Evolutionary conservation across 2,113 vertebrate genomes (phyloP).

Genomic region (Puma concolor): DNA sequence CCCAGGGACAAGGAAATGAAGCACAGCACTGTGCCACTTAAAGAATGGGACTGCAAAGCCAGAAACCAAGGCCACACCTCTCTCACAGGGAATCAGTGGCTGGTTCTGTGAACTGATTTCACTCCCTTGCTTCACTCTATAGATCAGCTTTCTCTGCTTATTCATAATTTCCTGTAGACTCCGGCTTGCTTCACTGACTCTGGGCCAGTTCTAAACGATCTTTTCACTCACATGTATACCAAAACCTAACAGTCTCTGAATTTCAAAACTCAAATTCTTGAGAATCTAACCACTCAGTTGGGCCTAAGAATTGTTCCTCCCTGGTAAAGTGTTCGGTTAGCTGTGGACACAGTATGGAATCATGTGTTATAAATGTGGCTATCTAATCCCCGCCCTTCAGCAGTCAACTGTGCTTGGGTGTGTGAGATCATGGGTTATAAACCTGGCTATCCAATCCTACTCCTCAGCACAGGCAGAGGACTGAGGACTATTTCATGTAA

Average conservation of each 20-base stretch:
- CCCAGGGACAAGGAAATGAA: neutral
- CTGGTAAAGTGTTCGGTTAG: neutral
- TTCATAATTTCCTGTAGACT: neutral
- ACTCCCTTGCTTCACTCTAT: neutral
- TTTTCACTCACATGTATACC: neutral
- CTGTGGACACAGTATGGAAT: neutral
- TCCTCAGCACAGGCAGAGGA: neutral
- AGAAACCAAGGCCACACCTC: neutral
- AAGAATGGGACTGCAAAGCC: neutral
- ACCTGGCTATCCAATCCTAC: neutral
- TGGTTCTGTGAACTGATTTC: neutral
- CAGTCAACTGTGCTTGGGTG: neutral
- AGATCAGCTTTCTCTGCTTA: neutral
- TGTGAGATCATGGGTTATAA: neutral
- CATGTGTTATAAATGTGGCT: neutral
- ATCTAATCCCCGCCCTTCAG: neutral
- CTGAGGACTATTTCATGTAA: neutral
- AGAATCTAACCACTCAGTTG: neutral
- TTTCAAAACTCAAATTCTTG: neutral
- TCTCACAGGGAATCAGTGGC: neutral
- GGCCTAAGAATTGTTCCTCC: neutral
- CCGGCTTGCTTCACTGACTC: neutral
- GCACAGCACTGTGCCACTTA: neutral
- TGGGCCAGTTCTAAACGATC: slow-evolving; percentile 6
- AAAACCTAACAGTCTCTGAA: neutral